Base-by-base conservation (phyloP, 2,888 invertebrate genomes). In the Agriotes lineatus region DNA sequence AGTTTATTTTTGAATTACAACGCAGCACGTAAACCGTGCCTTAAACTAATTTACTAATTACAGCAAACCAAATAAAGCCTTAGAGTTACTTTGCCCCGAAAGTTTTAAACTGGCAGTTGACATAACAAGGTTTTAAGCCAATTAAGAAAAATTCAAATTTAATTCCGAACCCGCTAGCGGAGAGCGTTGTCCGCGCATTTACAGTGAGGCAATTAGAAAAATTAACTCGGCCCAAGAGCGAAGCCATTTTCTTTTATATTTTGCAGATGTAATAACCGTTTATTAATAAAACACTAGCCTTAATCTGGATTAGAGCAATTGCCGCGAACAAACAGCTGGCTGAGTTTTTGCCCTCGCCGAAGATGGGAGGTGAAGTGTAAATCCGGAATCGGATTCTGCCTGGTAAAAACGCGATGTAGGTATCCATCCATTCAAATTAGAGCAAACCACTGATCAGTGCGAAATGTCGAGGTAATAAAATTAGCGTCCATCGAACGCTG, bases 261-360 rank as follows among this genome's bases (percentile, higher is more conserved):
- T 48, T 63, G 19, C 58, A 37, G 48, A 37, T 58, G 50, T 65
- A 65, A 58, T 57, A 65, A 48, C 45, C 30, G 39, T 64, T 45
- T 58, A 58, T 65, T 65, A 65, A 65, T 65, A 44, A 65, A 65
- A 58, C 48, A 57, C 65, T 33, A 20, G 50, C 45, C 58, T 65
- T 65, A 65, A 58, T 65, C 37, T 57, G 45, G 64, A 64, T 63
- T 64, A 65, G 30, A 44, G 58, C 45, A 65, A 65, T 65, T 65
- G 58, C 57, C 45, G 48, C 57, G 50, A 63, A 58, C 58, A 65
- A 52, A 37, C 58, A 14, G 37, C 37, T 14, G 44, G 25, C 54
- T 25, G 59, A 22, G 16, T 60, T 60, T 60, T 48, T 59, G 33
- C 22, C 50, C 22, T 20, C 7, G 16, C 18, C 48, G 35, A 50